Conservation (phyloP, 2,797 vertebrate species). For the Sitta carolinensis region DNA sequence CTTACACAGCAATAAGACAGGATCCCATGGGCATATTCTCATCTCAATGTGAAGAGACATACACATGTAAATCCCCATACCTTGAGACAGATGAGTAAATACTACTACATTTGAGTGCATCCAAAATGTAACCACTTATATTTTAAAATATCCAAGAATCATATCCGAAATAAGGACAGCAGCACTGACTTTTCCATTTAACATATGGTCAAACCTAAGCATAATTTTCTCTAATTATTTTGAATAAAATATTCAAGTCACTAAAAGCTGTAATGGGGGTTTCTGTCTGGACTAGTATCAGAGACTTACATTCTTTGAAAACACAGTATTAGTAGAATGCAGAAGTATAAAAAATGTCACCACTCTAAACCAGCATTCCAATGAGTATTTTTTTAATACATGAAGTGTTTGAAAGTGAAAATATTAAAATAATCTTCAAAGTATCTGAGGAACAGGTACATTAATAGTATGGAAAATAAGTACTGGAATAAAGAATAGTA, state of each 20-base stretch:
- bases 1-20: background rate
- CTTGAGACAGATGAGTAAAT: constrained; percentile 16
- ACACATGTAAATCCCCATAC: constrained; percentile 13
- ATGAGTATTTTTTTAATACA: background rate
- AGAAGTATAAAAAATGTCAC: background rate
- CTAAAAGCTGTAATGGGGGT: background rate
- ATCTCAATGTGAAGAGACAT: background rate
- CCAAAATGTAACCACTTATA: background rate
- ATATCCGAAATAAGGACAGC: background rate
- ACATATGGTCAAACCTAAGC: background rate
- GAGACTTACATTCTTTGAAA: constrained; percentile 4
- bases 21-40: constrained; percentile 39
- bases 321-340: background rate
- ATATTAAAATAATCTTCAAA: background rate
- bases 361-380: background rate
- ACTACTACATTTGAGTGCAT: background rate
- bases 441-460: background rate
- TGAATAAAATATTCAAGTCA: background rate
- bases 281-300: background rate
- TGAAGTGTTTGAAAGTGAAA: background rate
- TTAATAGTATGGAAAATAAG: background rate
- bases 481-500: background rate
- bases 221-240: constrained; percentile 8
- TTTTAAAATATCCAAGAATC: background rate
- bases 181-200: background rate